Evolutionary conservation across 2,888 invertebrate genomes (phyloP).

Genomic region (Aproaerema taeniolella): DNA sequence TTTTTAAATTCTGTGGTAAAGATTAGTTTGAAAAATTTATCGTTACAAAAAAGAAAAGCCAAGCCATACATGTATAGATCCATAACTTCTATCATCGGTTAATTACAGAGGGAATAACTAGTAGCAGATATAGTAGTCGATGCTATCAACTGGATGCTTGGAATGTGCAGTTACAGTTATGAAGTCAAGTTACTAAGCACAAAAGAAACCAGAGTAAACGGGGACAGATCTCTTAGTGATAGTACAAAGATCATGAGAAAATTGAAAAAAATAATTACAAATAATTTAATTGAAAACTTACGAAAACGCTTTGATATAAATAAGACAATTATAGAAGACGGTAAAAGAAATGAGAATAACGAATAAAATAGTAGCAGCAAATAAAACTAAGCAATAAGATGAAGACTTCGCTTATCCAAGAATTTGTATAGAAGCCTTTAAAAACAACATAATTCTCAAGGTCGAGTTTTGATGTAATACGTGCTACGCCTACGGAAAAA

Average conservation of each 20-base stretch:
- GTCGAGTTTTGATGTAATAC: conserved; percentile 35
- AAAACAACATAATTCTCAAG: conserved; percentile 31
- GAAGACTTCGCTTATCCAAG: conserved; percentile 25
- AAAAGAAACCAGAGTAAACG: conserved; percentile 27
- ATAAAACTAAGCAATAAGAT: conserved; percentile 10
- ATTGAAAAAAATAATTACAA: conserved; percentile 10
- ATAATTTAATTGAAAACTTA: too few relatives aligned
- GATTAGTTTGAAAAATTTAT: too few relatives aligned
- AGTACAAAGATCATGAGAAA: conserved; percentile 13
- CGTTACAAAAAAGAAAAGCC: too few relatives aligned
- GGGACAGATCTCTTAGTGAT: conserved; percentile 22
- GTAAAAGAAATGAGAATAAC: background rate
- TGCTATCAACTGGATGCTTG: conserved; percentile 43
- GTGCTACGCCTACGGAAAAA: conserved; percentile 32
- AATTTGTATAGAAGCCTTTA: conserved; percentile 27
- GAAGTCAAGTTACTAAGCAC: conserved; percentile 18
- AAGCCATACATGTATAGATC: too few relatives aligned
- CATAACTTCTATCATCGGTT: too few relatives aligned
- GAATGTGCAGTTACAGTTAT: conserved; percentile 50
- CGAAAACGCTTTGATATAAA: background rate
- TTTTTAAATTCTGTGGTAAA: too few relatives aligned
- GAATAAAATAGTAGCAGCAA: background rate
- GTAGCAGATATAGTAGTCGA: too few relatives aligned
- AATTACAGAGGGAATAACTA: too few relatives aligned
- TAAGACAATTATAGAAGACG: background rate